Percentiles rank a stretch among this genome's conserved stretches.
Conservation (phyloP, 2,888 invertebrate species). For the Andrena minutula region DNA sequence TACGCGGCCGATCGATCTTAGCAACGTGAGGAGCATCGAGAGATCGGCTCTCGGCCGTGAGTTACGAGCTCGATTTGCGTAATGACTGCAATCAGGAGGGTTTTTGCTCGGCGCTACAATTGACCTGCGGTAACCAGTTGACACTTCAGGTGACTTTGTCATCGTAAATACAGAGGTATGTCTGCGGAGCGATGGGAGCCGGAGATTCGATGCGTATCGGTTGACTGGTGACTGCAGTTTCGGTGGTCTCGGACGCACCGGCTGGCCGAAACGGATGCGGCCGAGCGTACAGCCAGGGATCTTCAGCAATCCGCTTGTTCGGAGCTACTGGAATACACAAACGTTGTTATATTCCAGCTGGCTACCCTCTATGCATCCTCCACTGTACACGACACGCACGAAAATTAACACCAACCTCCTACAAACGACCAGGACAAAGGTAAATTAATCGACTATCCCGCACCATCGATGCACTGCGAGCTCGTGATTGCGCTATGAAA, state of each 20-base stretch:
- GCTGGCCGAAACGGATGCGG: background rate
- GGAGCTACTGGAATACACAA: too few species aligned
- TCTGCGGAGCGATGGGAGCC: background rate
- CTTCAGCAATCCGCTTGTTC: too few species aligned
- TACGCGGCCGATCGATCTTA: conserved; percentile 48
- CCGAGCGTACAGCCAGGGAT: background rate
- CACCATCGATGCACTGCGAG: too few species aligned
- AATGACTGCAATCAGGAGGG: conserved; percentile 42
- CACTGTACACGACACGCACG: too few species aligned
- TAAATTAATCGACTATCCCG: too few species aligned
- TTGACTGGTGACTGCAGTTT: background rate
- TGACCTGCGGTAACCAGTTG: conserved; percentile 31
- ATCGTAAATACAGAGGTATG: background rate
- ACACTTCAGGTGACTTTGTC: conserved; percentile 5
- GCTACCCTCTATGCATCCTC: too few species aligned
- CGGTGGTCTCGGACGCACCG: background rate
- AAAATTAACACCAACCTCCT: too few species aligned
- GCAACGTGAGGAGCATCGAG: conserved; percentile 44
- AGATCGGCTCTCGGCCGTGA: conserved; percentile 43
- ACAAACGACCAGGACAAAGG: too few species aligned
- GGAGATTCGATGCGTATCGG: background rate
- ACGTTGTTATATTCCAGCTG: too few species aligned
- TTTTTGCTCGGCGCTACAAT: conserved; percentile 34
- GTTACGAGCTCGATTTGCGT: conserved; percentile 58
- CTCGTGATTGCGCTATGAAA: too few species aligned